These are phyloP conservation scores for Neoascia interrupta DNA, from an alignment of 2,888 invertebrate species.

Conservation along the genomic window DNA sequence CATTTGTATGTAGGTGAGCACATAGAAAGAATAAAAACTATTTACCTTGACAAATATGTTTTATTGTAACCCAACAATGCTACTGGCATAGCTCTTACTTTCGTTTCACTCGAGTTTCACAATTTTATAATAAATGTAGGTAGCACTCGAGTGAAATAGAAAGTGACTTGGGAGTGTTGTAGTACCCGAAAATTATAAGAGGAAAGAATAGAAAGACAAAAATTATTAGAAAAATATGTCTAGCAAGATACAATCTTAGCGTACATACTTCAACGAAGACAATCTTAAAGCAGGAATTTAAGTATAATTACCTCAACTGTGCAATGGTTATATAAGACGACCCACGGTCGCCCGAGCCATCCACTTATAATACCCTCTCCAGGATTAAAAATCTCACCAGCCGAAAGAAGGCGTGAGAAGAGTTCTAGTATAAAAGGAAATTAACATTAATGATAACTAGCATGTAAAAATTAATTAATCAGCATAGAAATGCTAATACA, in stretches of 20 bases:
- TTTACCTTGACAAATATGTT: constrained; percentile 14
- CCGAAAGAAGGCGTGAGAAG: constrained; percentile 70
- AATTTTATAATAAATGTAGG: constrained; percentile 14
- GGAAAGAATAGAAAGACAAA: constrained; percentile 19
- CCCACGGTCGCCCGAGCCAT: constrained; percentile 71
- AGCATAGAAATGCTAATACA: no score
- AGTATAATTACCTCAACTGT: constrained; percentile 71
- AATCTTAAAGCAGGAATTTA: not conserved
- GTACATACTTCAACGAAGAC: no score
- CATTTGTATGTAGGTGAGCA: not conserved
- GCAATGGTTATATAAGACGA: constrained; percentile 70
- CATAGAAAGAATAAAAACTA: constrained; percentile 7
- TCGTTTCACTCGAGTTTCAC: constrained; percentile 23
- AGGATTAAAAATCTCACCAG: constrained; percentile 70
- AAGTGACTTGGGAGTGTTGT: constrained; percentile 18
- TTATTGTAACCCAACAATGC: constrained; percentile 20
- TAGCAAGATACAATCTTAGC: no score
- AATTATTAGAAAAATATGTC: constrained; percentile 19
- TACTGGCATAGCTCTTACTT: constrained; percentile 14
- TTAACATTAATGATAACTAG: constrained; percentile 7
- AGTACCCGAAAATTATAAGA: constrained; percentile 6
- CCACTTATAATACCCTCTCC: constrained; percentile 69
- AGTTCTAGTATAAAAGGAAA: constrained; percentile 69
- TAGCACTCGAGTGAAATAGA: constrained; percentile 19
- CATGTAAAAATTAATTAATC: no score